Percentiles rank a stretch among this genome's conserved stretches.
Conservation (phyloP, 1,140 invertebrate species). For the Aphelenchoides fujianensis region DNA sequence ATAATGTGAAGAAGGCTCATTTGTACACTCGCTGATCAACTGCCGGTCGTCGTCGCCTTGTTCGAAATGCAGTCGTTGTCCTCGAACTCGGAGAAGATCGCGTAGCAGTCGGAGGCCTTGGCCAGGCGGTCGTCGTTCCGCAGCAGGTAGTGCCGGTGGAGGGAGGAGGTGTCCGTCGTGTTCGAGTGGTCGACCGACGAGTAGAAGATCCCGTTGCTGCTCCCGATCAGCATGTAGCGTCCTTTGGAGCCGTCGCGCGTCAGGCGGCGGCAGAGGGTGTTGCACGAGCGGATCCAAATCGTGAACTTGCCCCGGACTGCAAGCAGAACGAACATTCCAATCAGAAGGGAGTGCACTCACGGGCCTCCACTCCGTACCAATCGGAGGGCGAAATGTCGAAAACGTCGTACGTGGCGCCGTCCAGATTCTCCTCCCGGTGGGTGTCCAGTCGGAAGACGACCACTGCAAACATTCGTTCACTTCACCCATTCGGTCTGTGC, state of each 20-base stretch:
- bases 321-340: conserved; percentile 36
- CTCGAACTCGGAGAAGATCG: conserved; percentile 36
- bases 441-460: background rate
- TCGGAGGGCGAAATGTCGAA: conserved; percentile 30
- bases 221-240: conserved; percentile 42
- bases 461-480: conserved; percentile 12
- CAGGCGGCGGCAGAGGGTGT: conserved; percentile 34
- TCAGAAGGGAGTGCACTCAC: conserved; percentile 26
- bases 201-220: conserved; percentile 34
- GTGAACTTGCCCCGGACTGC: conserved; percentile 28
- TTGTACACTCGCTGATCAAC: background rate
- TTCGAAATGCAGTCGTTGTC: conserved; percentile 32
- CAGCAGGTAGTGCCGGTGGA: conserved; percentile 26
- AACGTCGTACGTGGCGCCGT: conserved; percentile 20
- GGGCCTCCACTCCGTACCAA: conserved; percentile 34
- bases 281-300: conserved; percentile 42
- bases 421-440: conserved; percentile 13
- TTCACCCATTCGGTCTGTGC: background rate
- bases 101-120: conserved; percentile 43
- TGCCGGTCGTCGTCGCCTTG: background rate
- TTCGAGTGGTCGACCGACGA: conserved; percentile 22
- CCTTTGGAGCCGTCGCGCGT: conserved; percentile 33
- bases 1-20: too few relatives aligned
- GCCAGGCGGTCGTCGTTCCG: conserved; percentile 39
- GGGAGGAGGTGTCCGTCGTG: conserved; percentile 14